Evolutionary conservation across 2,888 invertebrate genomes (phyloP).

Genomic region (Plusia festucae): DNA sequence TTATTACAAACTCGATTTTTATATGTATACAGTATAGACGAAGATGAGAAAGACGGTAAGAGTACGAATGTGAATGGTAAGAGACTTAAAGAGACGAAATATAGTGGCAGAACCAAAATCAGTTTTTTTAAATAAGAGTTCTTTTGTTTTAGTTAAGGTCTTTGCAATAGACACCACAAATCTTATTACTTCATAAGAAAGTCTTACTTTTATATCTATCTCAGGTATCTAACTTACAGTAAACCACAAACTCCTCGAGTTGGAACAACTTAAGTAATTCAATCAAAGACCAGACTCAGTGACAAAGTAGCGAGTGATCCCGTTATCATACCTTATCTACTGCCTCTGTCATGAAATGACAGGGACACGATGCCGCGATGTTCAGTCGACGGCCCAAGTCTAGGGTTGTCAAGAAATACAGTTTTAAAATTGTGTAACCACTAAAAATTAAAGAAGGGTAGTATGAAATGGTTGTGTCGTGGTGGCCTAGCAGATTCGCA

Average conservation of each 20-base stretch:
- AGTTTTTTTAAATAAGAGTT: too few species aligned
- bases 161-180: too few species aligned
- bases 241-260: neutral
- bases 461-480: too few species aligned
- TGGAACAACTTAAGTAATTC: neutral
- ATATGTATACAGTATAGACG: too few species aligned
- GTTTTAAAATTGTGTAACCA: neutral
- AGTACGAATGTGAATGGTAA: too few species aligned
- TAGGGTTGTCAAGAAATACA: conserved; percentile 17
- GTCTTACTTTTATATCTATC: neutral
- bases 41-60: neutral
- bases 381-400: conserved; percentile 18
- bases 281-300: conserved; percentile 19
- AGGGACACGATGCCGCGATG: conserved; percentile 8
- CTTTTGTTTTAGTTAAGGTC: too few species aligned
- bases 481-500: too few species aligned
- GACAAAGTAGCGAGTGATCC: conserved; percentile 6
- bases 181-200: too few species aligned
- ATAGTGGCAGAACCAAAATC: too few species aligned
- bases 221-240: neutral
- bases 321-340: conserved; percentile 7
- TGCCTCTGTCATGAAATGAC: conserved; percentile 19
- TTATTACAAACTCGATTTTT: too few species aligned
- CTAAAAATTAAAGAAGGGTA: too few species aligned
- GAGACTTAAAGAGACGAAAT: too few species aligned